Percentiles rank a stretch among this genome's conserved stretches.
Conservation (phyloP, 2,888 invertebrate genomes). For the Zaprionus bogoriensis region DNA sequence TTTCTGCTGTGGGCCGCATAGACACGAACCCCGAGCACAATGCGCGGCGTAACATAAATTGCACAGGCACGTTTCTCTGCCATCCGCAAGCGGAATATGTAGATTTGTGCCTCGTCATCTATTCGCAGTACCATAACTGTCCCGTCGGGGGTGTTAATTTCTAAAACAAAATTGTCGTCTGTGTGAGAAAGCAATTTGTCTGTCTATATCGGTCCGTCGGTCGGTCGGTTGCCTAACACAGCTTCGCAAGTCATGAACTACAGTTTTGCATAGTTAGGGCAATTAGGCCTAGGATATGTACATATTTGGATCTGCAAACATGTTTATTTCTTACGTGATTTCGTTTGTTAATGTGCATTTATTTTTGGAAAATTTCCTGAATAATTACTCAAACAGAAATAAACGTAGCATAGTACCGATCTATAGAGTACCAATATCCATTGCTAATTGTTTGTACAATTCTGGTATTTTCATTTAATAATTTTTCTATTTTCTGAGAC, state of each 20-base stretch:
- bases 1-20: conserved; percentile 16
- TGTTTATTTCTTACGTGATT: not conserved
- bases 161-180: conserved; percentile 28
- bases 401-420: no score
- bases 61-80: conserved; percentile 25
- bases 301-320: not conserved
- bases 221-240: conserved; percentile 6
- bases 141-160: conserved; percentile 34
- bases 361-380: not conserved
- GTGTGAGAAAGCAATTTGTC: conserved; percentile 41
- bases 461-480: no score
- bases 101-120: conserved; percentile 29
- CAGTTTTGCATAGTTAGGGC: conserved; percentile 9
- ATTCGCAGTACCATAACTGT: conserved; percentile 17
- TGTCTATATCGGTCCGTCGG: no score
- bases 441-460: no score
- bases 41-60: conserved; percentile 19
- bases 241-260: not conserved
- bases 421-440: no score
- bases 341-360: not conserved
- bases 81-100: conserved; percentile 18
- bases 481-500: no score
- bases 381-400: not conserved
- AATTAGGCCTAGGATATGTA: no score
- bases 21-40: conserved; percentile 9